Evolutionary conservation across 1,140 invertebrate genomes (phyloP).

Genomic region (Leptopilina boulardi): DNA sequence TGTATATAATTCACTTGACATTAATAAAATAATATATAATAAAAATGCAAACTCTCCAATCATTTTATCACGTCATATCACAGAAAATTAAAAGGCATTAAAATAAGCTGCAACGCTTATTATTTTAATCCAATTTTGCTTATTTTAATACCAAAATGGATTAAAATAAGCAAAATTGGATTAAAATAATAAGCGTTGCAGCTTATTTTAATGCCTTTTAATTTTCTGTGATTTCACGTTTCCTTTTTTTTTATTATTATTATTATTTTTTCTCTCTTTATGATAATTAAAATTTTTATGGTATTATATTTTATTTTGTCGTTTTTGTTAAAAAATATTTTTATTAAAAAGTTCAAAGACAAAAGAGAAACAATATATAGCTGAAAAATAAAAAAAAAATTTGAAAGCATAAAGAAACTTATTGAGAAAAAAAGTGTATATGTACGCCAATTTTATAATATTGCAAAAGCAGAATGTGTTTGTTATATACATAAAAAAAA

Average conservation of each 20-base stretch:
- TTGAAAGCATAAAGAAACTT: background rate
- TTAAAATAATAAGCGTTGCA: too few relatives aligned
- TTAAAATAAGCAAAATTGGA: too few relatives aligned
- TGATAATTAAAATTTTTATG: background rate
- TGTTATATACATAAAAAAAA: too few relatives aligned
- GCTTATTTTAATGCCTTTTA: too few relatives aligned
- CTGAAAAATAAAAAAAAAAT: background rate
- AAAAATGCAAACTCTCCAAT: background rate
- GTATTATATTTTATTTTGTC: background rate
- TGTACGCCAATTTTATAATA: background rate
- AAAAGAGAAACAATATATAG: background rate
- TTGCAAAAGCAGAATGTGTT: background rate
- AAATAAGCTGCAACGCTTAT: too few relatives aligned
- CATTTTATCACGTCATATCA: constrained; percentile 13
- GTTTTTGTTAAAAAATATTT: background rate
- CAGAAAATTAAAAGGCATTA: too few relatives aligned
- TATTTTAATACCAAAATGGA: too few relatives aligned
- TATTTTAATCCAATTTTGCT: too few relatives aligned
- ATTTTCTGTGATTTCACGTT: too few relatives aligned
- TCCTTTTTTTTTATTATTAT: background rate
- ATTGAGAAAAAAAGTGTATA: background rate
- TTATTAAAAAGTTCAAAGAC: constrained; percentile 14
- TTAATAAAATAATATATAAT: background rate
- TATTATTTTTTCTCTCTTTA: background rate
- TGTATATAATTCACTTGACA: background rate